A percentile compares a stretch with the other conserved stretches of the same genome.
Evolutionary conservation across 2,888 invertebrate genomes (phyloP).

Genomic region (Melolontha melolontha): DNA sequence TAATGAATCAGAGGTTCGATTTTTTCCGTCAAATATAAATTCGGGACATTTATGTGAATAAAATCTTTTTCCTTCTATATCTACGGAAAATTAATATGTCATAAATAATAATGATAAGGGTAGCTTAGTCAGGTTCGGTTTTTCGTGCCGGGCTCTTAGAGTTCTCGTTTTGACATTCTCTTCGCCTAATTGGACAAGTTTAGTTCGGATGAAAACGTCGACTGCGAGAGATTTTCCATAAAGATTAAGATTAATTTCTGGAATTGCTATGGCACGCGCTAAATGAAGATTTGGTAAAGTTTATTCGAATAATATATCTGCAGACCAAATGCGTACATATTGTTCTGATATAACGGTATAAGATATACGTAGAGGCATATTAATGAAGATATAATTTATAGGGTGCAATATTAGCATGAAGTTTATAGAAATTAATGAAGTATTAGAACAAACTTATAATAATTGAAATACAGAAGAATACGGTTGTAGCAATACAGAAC

Average conservation of each 20-base stretch:
- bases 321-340: too few species aligned
- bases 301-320: not conserved
- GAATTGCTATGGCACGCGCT: constrained; percentile 25
- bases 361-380: too few species aligned
- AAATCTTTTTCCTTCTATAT: not conserved
- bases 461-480: too few species aligned
- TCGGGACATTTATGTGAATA: constrained; percentile 16
- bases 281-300: constrained; percentile 22
- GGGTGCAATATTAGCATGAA: too few species aligned
- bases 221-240: constrained; percentile 29
- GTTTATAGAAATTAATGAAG: too few species aligned
- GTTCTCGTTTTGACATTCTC: constrained; percentile 28
- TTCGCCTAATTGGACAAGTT: constrained; percentile 36
- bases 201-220: constrained; percentile 34
- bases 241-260: constrained; percentile 38
- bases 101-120: constrained; percentile 38
- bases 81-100: constrained; percentile 29
- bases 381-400: too few species aligned
- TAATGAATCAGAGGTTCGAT: not conserved
- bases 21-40: not conserved
- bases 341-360: too few species aligned
- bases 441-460: too few species aligned
- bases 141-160: constrained; percentile 31
- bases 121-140: constrained; percentile 26
- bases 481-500: too few species aligned